phyloP scores from a whole-genome alignment of 2,888 invertebrate genomes.

The Creontiades dilutus region DNA sequence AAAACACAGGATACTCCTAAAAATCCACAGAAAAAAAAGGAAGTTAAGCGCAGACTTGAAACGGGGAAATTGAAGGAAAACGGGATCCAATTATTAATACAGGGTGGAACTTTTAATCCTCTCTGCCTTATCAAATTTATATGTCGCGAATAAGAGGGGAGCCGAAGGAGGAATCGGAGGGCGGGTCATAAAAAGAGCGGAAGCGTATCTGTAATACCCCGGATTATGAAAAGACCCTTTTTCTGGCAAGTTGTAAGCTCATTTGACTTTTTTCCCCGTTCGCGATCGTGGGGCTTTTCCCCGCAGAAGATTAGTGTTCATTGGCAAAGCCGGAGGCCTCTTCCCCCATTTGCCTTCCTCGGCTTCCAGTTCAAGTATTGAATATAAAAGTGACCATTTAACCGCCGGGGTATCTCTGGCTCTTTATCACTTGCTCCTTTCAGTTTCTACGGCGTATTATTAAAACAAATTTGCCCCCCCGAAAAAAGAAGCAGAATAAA shows the following conservation, averaged over 20 bases:
- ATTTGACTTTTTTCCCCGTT: constrained; percentile 56
- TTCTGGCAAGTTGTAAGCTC: constrained; percentile 68
- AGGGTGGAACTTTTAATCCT: constrained; percentile 59
- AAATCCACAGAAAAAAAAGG: background rate
- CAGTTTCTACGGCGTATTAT: background rate
- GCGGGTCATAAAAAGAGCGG: background rate
- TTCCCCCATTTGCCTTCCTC: background rate
- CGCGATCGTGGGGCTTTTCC: constrained; percentile 39
- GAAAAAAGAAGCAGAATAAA: background rate
- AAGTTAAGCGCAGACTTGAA: background rate
- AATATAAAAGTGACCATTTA: constrained; percentile 65
- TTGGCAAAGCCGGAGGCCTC: constrained; percentile 45
- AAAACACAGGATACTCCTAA: too few relatives aligned
- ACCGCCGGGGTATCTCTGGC: constrained; percentile 34
- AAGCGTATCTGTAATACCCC: constrained; percentile 62
- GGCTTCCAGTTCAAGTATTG: constrained; percentile 56
- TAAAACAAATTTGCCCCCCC: constrained; percentile 10
- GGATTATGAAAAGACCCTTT: constrained; percentile 56
- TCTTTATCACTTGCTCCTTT: constrained; percentile 36
- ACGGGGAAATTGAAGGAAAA: constrained; percentile 38
- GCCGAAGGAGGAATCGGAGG: background rate
- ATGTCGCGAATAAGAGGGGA: constrained; percentile 8
- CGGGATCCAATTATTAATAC: constrained; percentile 50
- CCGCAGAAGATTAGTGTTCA: constrained; percentile 60
- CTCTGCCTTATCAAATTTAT: constrained; percentile 63